A percentile compares a stretch with the other conserved stretches of the same genome.
Evolutionary conservation across 2,888 invertebrate species (phyloP).

Genomic region (Hydriomena furcata): DNA sequence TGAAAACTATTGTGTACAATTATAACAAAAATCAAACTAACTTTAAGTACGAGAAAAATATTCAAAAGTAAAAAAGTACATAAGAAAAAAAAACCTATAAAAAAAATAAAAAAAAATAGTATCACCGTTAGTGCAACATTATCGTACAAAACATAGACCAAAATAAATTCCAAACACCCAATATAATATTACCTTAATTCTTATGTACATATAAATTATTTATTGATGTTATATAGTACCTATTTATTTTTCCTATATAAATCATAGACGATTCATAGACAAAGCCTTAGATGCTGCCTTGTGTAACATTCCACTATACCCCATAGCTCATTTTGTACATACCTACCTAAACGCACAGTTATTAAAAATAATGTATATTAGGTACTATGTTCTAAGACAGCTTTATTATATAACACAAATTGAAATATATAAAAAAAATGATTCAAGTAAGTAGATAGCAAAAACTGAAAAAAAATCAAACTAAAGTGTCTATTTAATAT

Average conservation of each 20-base stretch:
- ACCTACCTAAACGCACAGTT: constrained; percentile 49
- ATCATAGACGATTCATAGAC: constrained; percentile 55
- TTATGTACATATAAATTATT: constrained; percentile 60
- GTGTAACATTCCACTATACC: constrained; percentile 68
- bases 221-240: constrained; percentile 62
- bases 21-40: constrained; percentile 12
- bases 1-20: constrained; percentile 18
- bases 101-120: constrained; percentile 43
- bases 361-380: constrained; percentile 20
- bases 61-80: constrained; percentile 52
- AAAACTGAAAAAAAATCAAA: no score
- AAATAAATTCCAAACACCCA: constrained; percentile 69
- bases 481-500: constrained; percentile 35
- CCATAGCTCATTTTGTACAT: constrained; percentile 53
- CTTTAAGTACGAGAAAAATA: constrained; percentile 20
- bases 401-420: constrained; percentile 21
- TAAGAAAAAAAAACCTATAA: constrained; percentile 49
- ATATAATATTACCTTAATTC: constrained; percentile 51
- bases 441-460: constrained; percentile 66
- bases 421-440: constrained; percentile 61
- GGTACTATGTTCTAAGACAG: constrained; percentile 17
- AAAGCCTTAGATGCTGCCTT: constrained; percentile 78
- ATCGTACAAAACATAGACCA: constrained; percentile 81
- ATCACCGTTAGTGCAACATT: constrained; percentile 71
- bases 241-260: constrained; percentile 53